Evolutionary conservation across 2,797 vertebrate species (phyloP), one percentile per base, ranked within the genome.

Genomic region (Pangasius djambal): DNA sequence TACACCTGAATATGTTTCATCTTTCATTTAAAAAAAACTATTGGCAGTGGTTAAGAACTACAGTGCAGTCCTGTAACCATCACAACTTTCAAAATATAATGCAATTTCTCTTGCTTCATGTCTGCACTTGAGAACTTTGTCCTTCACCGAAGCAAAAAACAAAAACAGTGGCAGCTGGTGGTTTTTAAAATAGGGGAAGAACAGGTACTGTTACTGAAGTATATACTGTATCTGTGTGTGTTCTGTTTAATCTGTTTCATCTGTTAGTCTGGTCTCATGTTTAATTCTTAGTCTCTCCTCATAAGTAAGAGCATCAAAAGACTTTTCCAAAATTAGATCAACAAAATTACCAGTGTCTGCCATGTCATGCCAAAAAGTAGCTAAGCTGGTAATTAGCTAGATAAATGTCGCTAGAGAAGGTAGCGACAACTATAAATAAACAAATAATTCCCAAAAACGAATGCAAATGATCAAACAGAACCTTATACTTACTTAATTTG

Each of bases 61-160:
- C 55, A 82, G 2, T 13, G 18, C 31, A 34, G 55, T 59, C 44
- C 18, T 77, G 44, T 50, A n/a, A 50, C 50, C 28, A 81, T 57
- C 13, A 18, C 40, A 83, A n/a, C 37, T 65, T 65, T 65, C 59
- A 83, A n/a, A 83, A 83, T 18, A 65, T 83, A 83, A 65, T 83
- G 16, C 61, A 83, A 20, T 50, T 18, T 31, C 10, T 81, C 16
- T 50, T 83, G 40, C 40, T 50, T 67, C 16, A 65, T 83, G 28
- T 67, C 37, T 48, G 13, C 81, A 65, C 37, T 63, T 63, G 37
- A 57, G 31, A 79, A 79, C 28, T 20, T 74, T 25, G 70, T 74
- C 20, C 3, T 74, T 31, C 77, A 79, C 12, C 31, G 52, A 83
- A 48, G 25, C 57, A 48, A 44, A 44, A 44, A 44, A 44, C 82